Percentiles rank a stretch among this genome's conserved stretches.
Evolutionary conservation across 2,888 invertebrate species (phyloP).

Genomic region (Macrosoma leucophasiata): DNA sequence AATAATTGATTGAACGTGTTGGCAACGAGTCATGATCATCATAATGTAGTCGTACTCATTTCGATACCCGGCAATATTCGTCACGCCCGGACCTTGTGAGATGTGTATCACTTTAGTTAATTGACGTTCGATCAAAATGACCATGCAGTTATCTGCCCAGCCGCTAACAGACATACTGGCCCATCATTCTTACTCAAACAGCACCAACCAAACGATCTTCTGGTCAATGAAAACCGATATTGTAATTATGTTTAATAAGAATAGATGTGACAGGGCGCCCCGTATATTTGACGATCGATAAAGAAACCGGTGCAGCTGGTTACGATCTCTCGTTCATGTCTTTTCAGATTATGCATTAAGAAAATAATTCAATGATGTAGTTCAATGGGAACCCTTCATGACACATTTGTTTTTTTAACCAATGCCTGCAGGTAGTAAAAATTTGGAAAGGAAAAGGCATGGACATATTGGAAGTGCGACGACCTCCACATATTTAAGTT

Average conservation of each 20-base stretch:
- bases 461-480: slow-evolving; percentile 41
- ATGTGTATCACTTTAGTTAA: slow-evolving; percentile 45
- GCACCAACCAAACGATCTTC: slow-evolving; percentile 48
- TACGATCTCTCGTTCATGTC: slow-evolving; percentile 1
- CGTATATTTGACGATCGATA: slow-evolving; percentile 49
- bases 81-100: slow-evolving; percentile 35
- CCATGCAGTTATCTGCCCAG: slow-evolving; percentile 26
- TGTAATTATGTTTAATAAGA: slow-evolving; percentile 51
- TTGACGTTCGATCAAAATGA: slow-evolving; percentile 45
- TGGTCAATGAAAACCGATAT: slow-evolving; percentile 47
- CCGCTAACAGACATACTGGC: slow-evolving; percentile 17
- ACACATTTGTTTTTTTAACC: slow-evolving; percentile 44
- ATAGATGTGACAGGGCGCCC: slow-evolving; percentile 44
- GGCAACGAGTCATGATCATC: slow-evolving; percentile 29
- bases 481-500: slow-evolving; percentile 38
- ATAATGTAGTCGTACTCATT: slow-evolving; percentile 42
- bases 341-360: slow-evolving; percentile 30
- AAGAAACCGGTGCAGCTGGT: slow-evolving; percentile 37
- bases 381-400: slow-evolving; percentile 42
- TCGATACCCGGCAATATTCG: slow-evolving; percentile 44
- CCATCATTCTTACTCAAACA: slow-evolving; percentile 19
- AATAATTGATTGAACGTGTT: slow-evolving; percentile 30
- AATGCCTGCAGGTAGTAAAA: slow-evolving; percentile 42
- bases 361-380: slow-evolving; percentile 41
- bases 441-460: slow-evolving; percentile 47